phyloP scores from a whole-genome alignment of 2,113 vertebrate species.

The Naja naja region DNA sequence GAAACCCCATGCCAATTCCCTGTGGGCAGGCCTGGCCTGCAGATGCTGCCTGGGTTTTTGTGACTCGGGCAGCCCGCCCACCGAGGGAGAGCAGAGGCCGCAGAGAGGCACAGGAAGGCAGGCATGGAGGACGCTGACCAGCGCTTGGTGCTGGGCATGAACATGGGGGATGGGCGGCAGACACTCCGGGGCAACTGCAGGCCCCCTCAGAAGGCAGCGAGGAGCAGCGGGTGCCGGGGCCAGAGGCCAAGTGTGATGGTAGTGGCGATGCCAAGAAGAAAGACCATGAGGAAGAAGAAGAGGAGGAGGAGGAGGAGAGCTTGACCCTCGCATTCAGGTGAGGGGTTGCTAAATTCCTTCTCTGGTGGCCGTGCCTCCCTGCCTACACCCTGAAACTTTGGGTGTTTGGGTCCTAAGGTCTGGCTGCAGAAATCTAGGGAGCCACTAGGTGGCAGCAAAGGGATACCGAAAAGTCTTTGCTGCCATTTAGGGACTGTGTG shows the following conservation, averaged over 20 bases:
- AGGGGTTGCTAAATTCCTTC: background rate
- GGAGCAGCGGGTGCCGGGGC: constrained; percentile 24
- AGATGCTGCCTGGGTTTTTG: background rate
- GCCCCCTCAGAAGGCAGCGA: constrained; percentile 52
- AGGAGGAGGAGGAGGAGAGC: constrained; percentile 57
- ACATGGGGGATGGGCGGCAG: constrained; percentile 49
- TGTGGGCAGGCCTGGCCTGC: background rate
- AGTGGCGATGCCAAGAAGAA: constrained; percentile 40
- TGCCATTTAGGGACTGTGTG: background rate
- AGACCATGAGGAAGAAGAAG: background rate
- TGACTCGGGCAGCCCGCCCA: background rate
- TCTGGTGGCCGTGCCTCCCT: background rate
- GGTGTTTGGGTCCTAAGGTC: background rate
- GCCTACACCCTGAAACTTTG: background rate
- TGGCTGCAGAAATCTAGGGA: background rate
- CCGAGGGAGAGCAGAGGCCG: background rate
- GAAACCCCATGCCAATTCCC: background rate
- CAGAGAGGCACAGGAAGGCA: constrained; percentile 33
- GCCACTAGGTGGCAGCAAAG: background rate
- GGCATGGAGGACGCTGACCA: constrained; percentile 43
- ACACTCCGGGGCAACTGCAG: constrained; percentile 61
- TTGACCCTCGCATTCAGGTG: constrained; percentile 74
- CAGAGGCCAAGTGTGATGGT: constrained; percentile 17
- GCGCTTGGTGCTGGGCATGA: constrained; percentile 51
- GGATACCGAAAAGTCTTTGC: background rate